Percentiles rank a stretch among this genome's conserved stretches.
These are phyloP conservation scores for Pachycephus smyrnensis DNA, from an alignment of 2,888 invertebrate species.

Conservation along the genomic window DNA sequence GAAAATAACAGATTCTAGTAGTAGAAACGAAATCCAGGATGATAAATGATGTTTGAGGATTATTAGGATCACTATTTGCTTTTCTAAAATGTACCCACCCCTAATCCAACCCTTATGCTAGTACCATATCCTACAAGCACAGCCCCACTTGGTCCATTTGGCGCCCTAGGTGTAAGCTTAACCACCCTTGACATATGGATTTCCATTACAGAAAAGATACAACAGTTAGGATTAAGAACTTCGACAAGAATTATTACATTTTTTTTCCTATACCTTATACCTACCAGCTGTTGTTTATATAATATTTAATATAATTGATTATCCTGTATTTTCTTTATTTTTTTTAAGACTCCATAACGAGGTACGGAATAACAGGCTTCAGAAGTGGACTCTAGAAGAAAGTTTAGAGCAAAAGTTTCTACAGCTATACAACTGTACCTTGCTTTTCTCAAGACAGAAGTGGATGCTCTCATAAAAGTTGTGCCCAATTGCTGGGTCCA, in stretches of 20 bases:
- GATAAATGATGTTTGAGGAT: conserved; percentile 64
- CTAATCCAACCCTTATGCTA: conserved; percentile 41
- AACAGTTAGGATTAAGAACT: not conserved
- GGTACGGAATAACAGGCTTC: not conserved
- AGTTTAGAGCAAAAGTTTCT: not conserved
- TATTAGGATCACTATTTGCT: conserved; percentile 52
- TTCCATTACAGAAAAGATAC: not conserved
- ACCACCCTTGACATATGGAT: not conserved
- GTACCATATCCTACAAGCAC: conserved; percentile 16
- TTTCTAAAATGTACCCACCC: conserved; percentile 46
- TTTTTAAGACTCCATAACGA: not conserved
- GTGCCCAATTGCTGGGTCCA: not conserved
- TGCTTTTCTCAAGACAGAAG: not conserved
- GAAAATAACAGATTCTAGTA: not conserved
- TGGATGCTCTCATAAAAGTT: not conserved
- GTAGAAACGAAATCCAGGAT: conserved; percentile 31
- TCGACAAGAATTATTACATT: not conserved
- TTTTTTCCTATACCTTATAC: not conserved
- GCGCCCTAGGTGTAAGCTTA: not conserved
- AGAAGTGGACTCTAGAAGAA: not conserved
- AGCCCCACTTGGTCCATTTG: conserved; percentile 17
- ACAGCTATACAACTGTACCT: not conserved
- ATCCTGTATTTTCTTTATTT: not conserved
- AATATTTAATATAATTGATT: not conserved
- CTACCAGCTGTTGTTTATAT: not conserved